These are phyloP conservation scores for Melospiza melodia DNA, from an alignment of 2,113 vertebrate species.

Conservation along the genomic window DNA sequence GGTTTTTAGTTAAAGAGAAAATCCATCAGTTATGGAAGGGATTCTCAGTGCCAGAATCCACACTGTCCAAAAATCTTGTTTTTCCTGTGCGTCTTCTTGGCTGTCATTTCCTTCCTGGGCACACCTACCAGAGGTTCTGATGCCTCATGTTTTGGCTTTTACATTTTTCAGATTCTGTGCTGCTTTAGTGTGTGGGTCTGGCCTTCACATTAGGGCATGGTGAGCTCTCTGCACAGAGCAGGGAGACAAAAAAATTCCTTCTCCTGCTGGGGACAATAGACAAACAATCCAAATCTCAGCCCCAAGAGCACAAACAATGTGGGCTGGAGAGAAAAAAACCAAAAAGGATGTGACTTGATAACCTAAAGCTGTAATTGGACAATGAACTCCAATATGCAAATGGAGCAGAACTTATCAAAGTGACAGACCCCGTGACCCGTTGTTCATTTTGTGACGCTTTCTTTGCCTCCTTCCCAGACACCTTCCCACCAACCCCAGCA, in stretches of 20 bases:
- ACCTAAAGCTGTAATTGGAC: too few species aligned
- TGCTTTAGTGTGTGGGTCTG: not conserved
- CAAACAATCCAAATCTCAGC: too few species aligned
- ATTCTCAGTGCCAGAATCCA: not conserved
- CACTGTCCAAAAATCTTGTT: not conserved
- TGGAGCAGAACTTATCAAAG: not conserved
- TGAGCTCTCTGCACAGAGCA: not conserved
- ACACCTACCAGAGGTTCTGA: not conserved
- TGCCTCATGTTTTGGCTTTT: not conserved
- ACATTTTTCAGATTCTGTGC: not conserved
- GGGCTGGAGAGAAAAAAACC: too few species aligned
- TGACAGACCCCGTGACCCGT: fast-evolving
- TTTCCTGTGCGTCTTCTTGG: not conserved
- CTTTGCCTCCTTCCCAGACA: not conserved
- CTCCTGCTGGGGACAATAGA: too few species aligned
- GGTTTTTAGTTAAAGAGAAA: not conserved
- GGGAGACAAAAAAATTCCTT: too few species aligned
- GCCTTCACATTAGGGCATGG: not conserved
- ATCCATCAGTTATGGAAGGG: not conserved
- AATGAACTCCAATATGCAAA: not conserved
- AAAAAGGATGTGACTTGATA: too few species aligned
- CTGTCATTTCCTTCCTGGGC: not conserved
- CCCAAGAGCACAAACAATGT: too few species aligned
- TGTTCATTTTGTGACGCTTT: not conserved
- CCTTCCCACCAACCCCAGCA: not conserved